Evolutionary conservation across 1,140 invertebrate genomes (phyloP).

Genomic region (Hestina assimilis): DNA sequence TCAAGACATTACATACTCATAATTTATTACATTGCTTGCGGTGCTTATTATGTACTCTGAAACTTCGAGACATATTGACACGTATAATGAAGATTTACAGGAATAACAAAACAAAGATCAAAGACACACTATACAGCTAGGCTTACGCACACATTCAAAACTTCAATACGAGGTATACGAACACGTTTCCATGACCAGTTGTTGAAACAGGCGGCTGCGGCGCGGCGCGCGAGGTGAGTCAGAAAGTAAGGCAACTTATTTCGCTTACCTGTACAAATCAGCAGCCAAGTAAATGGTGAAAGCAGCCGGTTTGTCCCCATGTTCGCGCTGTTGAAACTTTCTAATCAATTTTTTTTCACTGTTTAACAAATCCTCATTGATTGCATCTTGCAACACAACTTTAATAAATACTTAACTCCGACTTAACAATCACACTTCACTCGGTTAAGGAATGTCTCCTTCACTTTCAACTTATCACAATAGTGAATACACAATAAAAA

Average conservation of each 20-base stretch:
- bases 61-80: too few relatives aligned
- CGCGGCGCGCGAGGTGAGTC: slow-evolving; percentile 47
- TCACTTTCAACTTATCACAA: slow-evolving; percentile 18
- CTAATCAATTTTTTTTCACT: slow-evolving; percentile 49
- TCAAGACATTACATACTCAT: too few relatives aligned
- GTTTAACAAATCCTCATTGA: slow-evolving; percentile 17
- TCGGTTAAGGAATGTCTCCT: slow-evolving; percentile 30
- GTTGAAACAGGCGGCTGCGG: slow-evolving; percentile 40
- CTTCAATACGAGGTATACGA: slow-evolving; percentile 26
- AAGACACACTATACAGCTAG: slow-evolving; percentile 16
- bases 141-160: slow-evolving; percentile 15
- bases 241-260: slow-evolving; percentile 60
- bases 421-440: slow-evolving; percentile 52
- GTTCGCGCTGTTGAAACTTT: slow-evolving; percentile 57
- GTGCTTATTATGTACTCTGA: too few relatives aligned
- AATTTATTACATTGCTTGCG: too few relatives aligned
- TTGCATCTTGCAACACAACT: slow-evolving; percentile 23
- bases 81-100: too few relatives aligned
- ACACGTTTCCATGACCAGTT: slow-evolving; percentile 28
- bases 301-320: slow-evolving; percentile 65
- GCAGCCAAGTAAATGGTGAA: slow-evolving; percentile 67
- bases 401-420: slow-evolving; percentile 41
- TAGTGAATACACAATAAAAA: not conserved
- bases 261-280: slow-evolving; percentile 73
- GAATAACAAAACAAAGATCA: slow-evolving; percentile 23